Base-by-base conservation (phyloP, 2,113 vertebrate genomes). In the Urocynchramus pylzowi region DNA sequence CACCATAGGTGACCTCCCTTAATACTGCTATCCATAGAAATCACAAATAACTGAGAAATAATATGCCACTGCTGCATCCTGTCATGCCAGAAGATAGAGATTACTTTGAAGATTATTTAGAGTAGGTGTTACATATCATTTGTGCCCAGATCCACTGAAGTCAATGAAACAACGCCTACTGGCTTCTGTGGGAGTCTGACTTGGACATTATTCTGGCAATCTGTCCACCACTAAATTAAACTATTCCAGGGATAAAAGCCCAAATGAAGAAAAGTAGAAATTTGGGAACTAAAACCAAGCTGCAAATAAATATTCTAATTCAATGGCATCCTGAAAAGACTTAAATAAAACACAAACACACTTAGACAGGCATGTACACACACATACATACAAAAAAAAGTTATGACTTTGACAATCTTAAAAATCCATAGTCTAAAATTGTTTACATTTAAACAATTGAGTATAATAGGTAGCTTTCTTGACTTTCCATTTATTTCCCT, bases 401-500 rank as follows among this genome's bases (percentile, higher is more conserved):
- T 59, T 42, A 33, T 65, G 63, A 93, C 70, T 87, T 78, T n/a
- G 84, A 88, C 76, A 77, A 83, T 59, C 59, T 81, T 91, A 76
- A 85, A 87, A 95, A 59, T 85, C 79, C 41, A 88, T 87, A 78
- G 76, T 76, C 92, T 90, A 83, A 86, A 94, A 68, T 64, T 89
- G 69, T 76, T 87, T 71, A 83, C 81, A 92, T 54, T 81, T 65
- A 90, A 91, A 86, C 87, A 92, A 78, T 63, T 91, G 78, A 88
- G 20, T 50, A 69, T 69, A 73, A 92, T 78, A 96, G 94, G 92
- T 80, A 78, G 80, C 83, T 87, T 94, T 87, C 23, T 52, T 49
- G 42, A 65, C 71, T 93, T 87, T 64, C 77, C 92, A 52, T 80
- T 93, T 85, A 60, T 84, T 96, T 96, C 97, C 97, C 96, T 97